Conservation (phyloP, 2,797 vertebrate species). For the Falco columbarius region DNA sequence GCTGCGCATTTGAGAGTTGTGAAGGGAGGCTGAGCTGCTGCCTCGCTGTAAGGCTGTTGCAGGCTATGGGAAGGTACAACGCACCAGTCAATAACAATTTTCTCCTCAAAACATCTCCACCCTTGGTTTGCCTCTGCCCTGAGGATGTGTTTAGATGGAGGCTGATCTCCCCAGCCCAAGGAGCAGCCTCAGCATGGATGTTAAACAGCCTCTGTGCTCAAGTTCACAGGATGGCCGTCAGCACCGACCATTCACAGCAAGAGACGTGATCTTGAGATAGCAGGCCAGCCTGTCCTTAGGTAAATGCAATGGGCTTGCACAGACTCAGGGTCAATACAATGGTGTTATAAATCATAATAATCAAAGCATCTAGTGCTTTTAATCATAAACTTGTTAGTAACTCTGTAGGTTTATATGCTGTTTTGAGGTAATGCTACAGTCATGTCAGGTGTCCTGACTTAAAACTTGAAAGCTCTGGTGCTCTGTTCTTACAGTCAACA, state of each 20-base stretch:
- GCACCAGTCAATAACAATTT: neutral
- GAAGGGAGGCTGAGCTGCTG: conserved; percentile 91
- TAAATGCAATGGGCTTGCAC: neutral
- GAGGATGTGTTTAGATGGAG: neutral
- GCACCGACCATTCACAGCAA: neutral
- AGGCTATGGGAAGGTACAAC: conserved; percentile 77
- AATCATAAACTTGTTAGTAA: neutral
- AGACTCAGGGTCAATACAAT: neutral
- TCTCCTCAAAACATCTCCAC: neutral
- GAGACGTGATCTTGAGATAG: neutral
- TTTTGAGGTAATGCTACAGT: neutral
- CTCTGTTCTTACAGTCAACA: neutral
- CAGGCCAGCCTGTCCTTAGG: neutral
- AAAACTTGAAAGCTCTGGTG: neutral
- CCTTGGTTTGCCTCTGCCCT: neutral
- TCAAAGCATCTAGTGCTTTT: neutral
- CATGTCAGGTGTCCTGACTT: neutral
- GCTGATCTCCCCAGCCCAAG: neutral
- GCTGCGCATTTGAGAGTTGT: conserved; percentile 93
- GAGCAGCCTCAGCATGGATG: neutral
- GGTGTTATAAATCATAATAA: neutral
- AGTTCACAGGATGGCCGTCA: neutral
- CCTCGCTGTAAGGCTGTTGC: conserved; percentile 86
- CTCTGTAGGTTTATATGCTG: neutral
- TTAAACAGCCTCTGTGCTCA: neutral